These are phyloP conservation scores for Paratrypauchen microcephalus DNA, from an alignment of 2,797 vertebrate species.

Conservation along the genomic window DNA sequence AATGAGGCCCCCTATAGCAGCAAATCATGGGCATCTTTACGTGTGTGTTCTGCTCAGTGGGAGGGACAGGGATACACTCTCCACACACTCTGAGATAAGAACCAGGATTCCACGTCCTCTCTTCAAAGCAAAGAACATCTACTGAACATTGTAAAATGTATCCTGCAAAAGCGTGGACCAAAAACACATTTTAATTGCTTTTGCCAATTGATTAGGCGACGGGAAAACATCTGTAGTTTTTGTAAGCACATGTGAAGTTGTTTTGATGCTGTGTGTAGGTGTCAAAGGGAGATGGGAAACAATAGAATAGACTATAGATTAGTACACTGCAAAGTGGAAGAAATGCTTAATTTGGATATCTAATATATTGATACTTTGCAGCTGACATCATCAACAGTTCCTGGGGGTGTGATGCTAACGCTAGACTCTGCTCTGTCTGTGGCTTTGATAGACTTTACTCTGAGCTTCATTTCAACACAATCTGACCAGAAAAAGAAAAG, in stretches of 20 bases:
- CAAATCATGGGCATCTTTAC: conserved; percentile 57
- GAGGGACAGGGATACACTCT: conserved; percentile 34
- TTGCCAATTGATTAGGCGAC: neutral
- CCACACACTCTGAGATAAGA: conserved; percentile 19
- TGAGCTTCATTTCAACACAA: too few relatives aligned
- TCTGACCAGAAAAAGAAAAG: too few relatives aligned
- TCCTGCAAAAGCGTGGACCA: neutral
- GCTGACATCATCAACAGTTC: too few relatives aligned
- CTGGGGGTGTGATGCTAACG: too few relatives aligned
- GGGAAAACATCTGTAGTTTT: neutral
- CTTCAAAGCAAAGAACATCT: conserved; percentile 16
- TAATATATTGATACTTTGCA: too few relatives aligned
- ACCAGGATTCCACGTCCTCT: conserved; percentile 14
- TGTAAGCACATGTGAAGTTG: neutral
- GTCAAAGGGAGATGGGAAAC: neutral
- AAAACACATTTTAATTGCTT: neutral
- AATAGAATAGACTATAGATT: too few relatives aligned
- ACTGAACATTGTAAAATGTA: neutral
- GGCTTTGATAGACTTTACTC: too few relatives aligned
- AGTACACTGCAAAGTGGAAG: too few relatives aligned
- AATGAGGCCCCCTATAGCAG: conserved; percentile 42
- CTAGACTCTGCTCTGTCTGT: too few relatives aligned
- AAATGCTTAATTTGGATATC: too few relatives aligned
- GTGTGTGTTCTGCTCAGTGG: conserved; percentile 46
- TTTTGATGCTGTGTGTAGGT: neutral